Evolutionary conservation across 1,140 invertebrate genomes (phyloP), one percentile per base, ranked within the genome.

Genomic region (Cydia fagiglandana): DNA sequence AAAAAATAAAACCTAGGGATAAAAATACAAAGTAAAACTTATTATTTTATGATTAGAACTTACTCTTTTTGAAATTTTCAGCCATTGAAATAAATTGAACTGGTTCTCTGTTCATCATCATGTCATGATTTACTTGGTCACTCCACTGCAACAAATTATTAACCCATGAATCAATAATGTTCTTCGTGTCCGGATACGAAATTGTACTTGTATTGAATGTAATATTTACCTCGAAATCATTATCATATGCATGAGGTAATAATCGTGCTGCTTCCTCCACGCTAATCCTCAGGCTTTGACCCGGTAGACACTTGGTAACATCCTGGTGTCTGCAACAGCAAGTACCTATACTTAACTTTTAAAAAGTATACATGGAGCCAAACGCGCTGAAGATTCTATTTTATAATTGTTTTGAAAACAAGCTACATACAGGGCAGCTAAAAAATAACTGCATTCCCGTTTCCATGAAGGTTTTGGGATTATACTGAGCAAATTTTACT

Each of bases 251-350:
- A 80, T 89, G 88, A 61, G 86, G 82, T 34, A 91, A 78, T 30
- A 86, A 89, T 15, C 89, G 78, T 38, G 88, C 83, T 70, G 91
- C 91, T 45, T 93, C 91, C 66, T 90, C 86, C 4, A 91, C 86
- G 41, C 84, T 91, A 75, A 93, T 93, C 78, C 90, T 85, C 13
- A 93, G 82, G 75, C 84, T 91, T 81, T 91, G 90, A 28, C 91
- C 91, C 5, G 91, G 91, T 74, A 93, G 80, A 84, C 91, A 93
- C 83, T 91, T 93, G 15, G 84, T 75, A 1, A 90, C 89, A 75
- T 93, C 91, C 83, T 88, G 88, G 76, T 93, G 91, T 20, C 91
- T 93, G 75, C 5, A 76, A 82, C 15, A 12, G 75, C 61, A 74
- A 64, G 13, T 66, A 76, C 2, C n/a, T n/a, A n/a, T n/a, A n/a